Evolutionary conservation across 2,888 invertebrate species (phyloP), one percentile per base, ranked within the genome.

Genomic region (Drosophila prolongata): DNA sequence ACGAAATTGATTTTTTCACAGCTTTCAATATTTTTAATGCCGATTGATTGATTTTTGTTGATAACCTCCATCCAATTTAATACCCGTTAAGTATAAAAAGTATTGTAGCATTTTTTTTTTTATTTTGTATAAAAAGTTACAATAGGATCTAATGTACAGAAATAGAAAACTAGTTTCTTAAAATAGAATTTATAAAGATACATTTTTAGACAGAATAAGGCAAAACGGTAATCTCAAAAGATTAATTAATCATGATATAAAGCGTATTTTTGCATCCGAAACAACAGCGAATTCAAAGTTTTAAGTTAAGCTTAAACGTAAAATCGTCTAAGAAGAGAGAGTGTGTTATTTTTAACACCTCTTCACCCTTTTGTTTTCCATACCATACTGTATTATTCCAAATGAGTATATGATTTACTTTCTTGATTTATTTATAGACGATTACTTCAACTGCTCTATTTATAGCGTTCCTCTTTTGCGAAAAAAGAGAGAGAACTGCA

Each of bases 391-490:
- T 35, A 1, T 42, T 35, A 13, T 14, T 30, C n/a, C 10, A 10
- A 2, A 16, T 4, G 35, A 43, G 27, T 35, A 44, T 6, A 38
- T 24, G 24, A 52, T 65, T 38, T 38, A 65, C 38, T 65, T 65
- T 65, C 38, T 46, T 46, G 30, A 16, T 35, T 65, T 69, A 68
- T 69, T 59, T 59, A 53, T 59, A 59, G 60, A 27, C 38, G 24
- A 65, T 16, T 24, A 13, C 30, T 46, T 46, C 30, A 53, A 38
- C 46, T 42, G 59, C 14, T 70, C 60, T 69, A 69, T 69, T 60
- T 69, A 47, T 69, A 66, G 62, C 5, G 24, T 13, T 30, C 44
- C 24, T 42, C 19, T 35, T 64, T 61, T 35, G 14, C 24, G 30
- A 6, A 1, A 3, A 16, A 38, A 35, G 27, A 46, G 9, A 24